Evolutionary conservation across 2,113 vertebrate genomes (phyloP), one percentile per base, ranked within the genome.

Genomic region (Prietella phreatophila): DNA sequence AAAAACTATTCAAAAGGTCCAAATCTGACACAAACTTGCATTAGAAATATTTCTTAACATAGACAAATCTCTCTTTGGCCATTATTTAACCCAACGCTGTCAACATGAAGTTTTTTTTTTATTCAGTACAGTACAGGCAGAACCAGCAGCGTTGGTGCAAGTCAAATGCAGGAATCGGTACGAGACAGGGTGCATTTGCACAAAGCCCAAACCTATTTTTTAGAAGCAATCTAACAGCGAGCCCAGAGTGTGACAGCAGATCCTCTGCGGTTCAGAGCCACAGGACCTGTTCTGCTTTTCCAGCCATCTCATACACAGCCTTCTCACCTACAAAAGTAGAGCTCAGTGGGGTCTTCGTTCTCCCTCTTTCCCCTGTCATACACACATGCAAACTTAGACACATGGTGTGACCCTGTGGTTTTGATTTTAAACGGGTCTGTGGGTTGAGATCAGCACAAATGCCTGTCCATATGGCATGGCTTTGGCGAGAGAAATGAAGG

Each of bases 341-440:
- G 5, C 88, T 86, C 86, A 84, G 56, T 75, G 79, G 60, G 76
- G 22, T 80, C 20, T 75, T 20, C 1, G 2, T 50, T 61, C 36
- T 81, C 17, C 88, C 56, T 83, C 85, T 88, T 89, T 90, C 85
- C 89, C 89, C 85, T 85, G 58, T 78, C 56, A 47, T 55, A 60
- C 80, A 87, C 30, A 73, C 63, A 83, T n/a, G 9, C 42, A 69
- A 78, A 81, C 30, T 55, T 63, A 63, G 90, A 86, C 91, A 90
- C 88, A 85, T 90, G 83, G 30, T 92, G 89, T 92, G 91, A 93
- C 93, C 93, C 90, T 91, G 93, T 91, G 93, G 93, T 93, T 91
- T 92, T 93, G 93, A 93, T 93, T 94, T 93, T 93, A 94, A 95
- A 95, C 90, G 87, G 93, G 93, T 91, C 90, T 90, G 92, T 93